Conservation (phyloP, 2,113 vertebrate species). For the Ciconia stormi region DNA sequence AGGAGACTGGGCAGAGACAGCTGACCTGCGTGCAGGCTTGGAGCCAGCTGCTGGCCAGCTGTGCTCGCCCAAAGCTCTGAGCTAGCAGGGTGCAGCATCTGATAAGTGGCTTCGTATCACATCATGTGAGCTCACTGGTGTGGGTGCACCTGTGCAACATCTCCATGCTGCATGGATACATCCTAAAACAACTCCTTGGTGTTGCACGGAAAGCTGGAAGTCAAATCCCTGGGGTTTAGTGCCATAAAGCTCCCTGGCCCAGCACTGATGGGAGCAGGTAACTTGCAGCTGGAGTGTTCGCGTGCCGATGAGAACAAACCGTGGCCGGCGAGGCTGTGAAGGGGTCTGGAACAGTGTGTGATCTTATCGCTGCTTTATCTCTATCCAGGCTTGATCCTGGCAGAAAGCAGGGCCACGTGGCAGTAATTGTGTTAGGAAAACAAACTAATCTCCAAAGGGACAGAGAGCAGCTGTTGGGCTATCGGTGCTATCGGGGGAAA, state of each 20-base stretch:
- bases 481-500: neutral
- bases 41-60: conserved; percentile 24
- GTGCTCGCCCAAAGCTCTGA: neutral
- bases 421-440: conserved; percentile 69
- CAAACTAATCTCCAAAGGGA: conserved; percentile 65
- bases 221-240: neutral
- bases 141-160: neutral
- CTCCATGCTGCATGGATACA: accelerated
- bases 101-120: accelerated
- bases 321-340: neutral
- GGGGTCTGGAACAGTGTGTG: neutral
- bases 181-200: accelerated
- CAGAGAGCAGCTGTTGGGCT: conserved; percentile 55
- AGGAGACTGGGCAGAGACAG: neutral
- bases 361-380: conserved; percentile 57
- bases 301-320: neutral
- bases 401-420: conserved; percentile 57
- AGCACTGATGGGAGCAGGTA: neutral
- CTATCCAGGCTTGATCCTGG: conserved; percentile 14
- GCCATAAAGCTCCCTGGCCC: neutral
- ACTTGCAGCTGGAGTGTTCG: neutral
- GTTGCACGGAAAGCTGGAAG: accelerated
- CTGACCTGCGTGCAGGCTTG: neutral
- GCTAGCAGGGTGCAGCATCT: neutral
- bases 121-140: accelerated